phyloP scores from a whole-genome alignment of 2,797 vertebrate species.

The Sebastes aleutianus region DNA sequence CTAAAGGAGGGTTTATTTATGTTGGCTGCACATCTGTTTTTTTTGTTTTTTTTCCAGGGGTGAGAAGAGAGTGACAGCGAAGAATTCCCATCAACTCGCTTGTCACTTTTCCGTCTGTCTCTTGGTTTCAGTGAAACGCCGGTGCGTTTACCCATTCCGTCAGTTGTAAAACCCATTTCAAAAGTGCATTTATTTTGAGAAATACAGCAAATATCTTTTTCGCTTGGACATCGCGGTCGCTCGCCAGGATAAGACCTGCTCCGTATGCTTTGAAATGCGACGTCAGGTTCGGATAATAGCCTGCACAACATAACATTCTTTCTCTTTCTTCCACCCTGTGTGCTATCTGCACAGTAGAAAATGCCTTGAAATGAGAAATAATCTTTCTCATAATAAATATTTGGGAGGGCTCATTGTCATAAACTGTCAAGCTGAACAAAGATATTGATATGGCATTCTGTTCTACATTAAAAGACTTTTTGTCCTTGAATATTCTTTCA shows the following conservation, averaged over 20 bases:
- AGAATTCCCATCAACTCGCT: constrained; percentile 79
- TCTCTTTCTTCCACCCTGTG: constrained; percentile 12
- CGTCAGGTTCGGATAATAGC: constrained; percentile 52
- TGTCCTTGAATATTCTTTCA: constrained; percentile 79
- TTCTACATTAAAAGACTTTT: constrained; percentile 70
- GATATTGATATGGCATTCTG: constrained; percentile 67
- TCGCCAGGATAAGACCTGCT: constrained; percentile 37
- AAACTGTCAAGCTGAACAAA: constrained; percentile 61
- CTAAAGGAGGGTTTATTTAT: constrained; percentile 68
- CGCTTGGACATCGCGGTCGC: constrained; percentile 44
- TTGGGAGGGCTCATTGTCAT: constrained; percentile 58
- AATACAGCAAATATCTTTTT: constrained; percentile 56
- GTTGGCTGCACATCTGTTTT: constrained; percentile 58
- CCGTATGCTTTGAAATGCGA: constrained; percentile 46
- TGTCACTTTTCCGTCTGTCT: constrained; percentile 75
- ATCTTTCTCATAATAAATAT: constrained; percentile 64
- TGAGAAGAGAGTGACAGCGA: constrained; percentile 74
- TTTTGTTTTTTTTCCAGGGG: constrained; percentile 38
- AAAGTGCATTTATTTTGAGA: constrained; percentile 67
- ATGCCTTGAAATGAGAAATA: constrained; percentile 50
- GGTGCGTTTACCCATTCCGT: constrained; percentile 72
- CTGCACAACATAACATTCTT: constrained; percentile 23
- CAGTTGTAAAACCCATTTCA: constrained; percentile 66
- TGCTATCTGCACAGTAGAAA: constrained; percentile 37
- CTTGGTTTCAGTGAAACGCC: constrained; percentile 62